phyloP scores from a whole-genome alignment of 2,888 invertebrate genomes.

The Pandemis cinnamomeana region DNA sequence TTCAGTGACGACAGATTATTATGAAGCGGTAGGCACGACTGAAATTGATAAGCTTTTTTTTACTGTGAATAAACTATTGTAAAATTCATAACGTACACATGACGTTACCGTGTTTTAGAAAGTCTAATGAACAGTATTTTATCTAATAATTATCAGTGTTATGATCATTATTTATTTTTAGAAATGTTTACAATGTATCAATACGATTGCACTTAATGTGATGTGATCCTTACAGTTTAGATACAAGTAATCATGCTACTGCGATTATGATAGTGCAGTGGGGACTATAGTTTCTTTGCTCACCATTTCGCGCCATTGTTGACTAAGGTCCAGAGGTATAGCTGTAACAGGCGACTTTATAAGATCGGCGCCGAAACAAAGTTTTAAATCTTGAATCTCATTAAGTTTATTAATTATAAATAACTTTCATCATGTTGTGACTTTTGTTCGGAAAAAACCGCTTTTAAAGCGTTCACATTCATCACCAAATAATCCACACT shows the following conservation, averaged over 20 bases:
- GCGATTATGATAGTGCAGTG: background rate
- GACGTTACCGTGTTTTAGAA: background rate
- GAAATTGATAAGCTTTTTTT: background rate
- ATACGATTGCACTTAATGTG: background rate
- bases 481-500: too few relatives aligned
- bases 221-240: background rate
- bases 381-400: too few relatives aligned
- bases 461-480: too few relatives aligned
- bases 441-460: too few relatives aligned
- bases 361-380: too few relatives aligned
- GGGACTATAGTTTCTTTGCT: too few relatives aligned
- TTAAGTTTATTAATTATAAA: too few relatives aligned
- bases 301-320: too few relatives aligned
- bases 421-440: too few relatives aligned
- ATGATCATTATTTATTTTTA: background rate
- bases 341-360: too few relatives aligned
- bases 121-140: background rate
- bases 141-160: background rate
- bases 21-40: background rate
- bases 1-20: background rate
- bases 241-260: too few relatives aligned
- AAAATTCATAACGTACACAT: background rate
- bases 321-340: too few relatives aligned
- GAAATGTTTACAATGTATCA: background rate
- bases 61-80: background rate